phyloP scores from a whole-genome alignment of 2,113 vertebrate species.

The Lichenostomus cassidix region DNA sequence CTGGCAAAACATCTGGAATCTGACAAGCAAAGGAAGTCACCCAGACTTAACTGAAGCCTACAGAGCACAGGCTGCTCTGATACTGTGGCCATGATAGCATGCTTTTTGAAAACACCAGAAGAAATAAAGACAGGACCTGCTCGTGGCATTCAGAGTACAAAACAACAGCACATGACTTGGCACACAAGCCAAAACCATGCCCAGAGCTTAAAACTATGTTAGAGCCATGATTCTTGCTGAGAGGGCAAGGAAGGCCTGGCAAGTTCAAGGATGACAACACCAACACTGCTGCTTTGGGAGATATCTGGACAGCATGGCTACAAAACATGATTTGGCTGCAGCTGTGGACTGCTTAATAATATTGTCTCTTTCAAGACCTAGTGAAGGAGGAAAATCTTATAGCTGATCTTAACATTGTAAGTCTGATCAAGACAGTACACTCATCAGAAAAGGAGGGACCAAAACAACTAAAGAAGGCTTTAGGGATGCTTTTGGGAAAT shows the following conservation, averaged over 20 bases:
- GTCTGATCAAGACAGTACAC: not conserved
- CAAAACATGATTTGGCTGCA: not conserved
- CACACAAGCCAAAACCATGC: not conserved
- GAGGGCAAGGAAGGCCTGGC: not conserved
- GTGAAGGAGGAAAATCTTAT: not conserved
- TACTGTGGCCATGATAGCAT: not conserved
- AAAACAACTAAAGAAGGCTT: not conserved
- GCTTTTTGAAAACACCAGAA: not conserved
- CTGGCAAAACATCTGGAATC: conserved; percentile 19
- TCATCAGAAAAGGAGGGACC: not conserved
- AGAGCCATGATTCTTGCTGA: not conserved
- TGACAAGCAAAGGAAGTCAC: conserved; percentile 39
- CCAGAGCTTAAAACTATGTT: not conserved
- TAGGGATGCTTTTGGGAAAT: not conserved
- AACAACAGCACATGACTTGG: rapidly evolving
- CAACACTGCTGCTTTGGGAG: not conserved
- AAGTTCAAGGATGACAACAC: not conserved
- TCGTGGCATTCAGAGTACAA: not conserved
- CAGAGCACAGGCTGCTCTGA: not conserved
- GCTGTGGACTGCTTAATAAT: not conserved
- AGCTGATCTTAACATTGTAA: not conserved
- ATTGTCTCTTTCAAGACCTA: not conserved
- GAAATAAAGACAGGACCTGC: not conserved
- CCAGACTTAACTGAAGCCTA: not conserved
- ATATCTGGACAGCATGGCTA: not conserved